Evolutionary conservation across 2,113 vertebrate species (phyloP).

Genomic region (Sphaerodactylus townsendi): DNA sequence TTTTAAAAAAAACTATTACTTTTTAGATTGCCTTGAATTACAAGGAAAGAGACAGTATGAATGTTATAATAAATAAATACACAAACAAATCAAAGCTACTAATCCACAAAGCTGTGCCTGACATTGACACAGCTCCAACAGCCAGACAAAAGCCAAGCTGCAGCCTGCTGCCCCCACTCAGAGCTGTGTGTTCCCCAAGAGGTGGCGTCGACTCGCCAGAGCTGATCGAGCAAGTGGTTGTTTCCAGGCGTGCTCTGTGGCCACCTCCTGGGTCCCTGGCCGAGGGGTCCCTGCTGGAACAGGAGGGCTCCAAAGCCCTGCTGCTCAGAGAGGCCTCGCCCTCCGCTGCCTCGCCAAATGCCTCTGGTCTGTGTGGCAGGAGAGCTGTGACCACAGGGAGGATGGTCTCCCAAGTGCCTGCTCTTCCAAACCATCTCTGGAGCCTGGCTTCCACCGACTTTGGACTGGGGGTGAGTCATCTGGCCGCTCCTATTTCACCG

Average conservation of each 20-base stretch:
- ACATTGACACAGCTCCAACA: background rate
- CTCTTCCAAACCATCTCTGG: no score
- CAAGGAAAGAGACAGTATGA: no score
- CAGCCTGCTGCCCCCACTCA: background rate
- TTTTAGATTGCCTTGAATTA: no score
- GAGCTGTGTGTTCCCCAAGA: background rate
- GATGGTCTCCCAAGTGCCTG: no score
- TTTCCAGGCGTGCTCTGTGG: background rate
- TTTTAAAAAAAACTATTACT: no score
- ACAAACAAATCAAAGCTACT: no score
- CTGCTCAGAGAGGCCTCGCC: no score
- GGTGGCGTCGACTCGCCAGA: background rate
- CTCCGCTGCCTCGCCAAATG: background rate
- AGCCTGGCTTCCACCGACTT: no score
- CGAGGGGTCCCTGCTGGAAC: no score
- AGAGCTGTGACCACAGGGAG: no score
- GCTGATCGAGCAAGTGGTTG: background rate
- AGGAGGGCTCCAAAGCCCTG: no score
- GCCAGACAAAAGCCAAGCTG: background rate
- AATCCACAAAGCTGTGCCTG: background rate
- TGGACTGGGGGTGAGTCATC: background rate
- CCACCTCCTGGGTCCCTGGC: background rate
- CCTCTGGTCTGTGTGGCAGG: background rate
- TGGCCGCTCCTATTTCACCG: background rate
- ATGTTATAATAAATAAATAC: no score